phyloP scores from a whole-genome alignment of 2,888 invertebrate genomes.

The Nyleta sp. region DNA sequence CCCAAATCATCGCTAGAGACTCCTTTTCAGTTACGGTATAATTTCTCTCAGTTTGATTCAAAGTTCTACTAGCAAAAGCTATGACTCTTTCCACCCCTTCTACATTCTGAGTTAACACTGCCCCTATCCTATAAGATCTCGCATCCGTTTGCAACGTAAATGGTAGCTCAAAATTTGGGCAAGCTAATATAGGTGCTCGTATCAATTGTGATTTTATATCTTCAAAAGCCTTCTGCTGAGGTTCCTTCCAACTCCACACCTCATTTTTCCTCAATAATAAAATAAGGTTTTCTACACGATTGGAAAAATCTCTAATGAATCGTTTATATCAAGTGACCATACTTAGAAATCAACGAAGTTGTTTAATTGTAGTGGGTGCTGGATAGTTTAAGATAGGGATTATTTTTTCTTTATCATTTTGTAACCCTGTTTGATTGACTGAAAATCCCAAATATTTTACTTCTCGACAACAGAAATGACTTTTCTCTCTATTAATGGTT shows the following conservation, averaged over 20 bases:
- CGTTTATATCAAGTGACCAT: not conserved
- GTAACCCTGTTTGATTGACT: not conserved
- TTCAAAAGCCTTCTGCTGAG: not conserved
- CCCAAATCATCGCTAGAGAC: conserved; percentile 8
- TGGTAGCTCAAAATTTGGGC: conserved; percentile 50
- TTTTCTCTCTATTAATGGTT: not conserved
- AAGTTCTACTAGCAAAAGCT: conserved; percentile 56
- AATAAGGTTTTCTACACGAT: not conserved
- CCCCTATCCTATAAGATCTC: conserved; percentile 16
- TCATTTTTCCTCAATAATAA: not conserved
- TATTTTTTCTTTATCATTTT: not conserved
- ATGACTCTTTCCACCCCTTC: conserved; percentile 49
- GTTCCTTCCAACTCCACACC: not conserved
- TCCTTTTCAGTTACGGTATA: conserved; percentile 24
- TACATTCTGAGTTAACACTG: conserved; percentile 14
- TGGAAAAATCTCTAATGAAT: not conserved
- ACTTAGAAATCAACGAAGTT: not conserved
- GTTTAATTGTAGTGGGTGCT: not conserved
- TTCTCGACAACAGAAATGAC: not conserved
- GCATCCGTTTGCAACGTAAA: conserved; percentile 17
- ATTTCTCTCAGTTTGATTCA: conserved; percentile 21
- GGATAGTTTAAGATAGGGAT: not conserved
- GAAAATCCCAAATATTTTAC: conserved; percentile 4
- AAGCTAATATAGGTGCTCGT: conserved; percentile 41
- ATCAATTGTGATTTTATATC: not conserved